phyloP scores from a whole-genome alignment of 2,797 vertebrate species.

The Clarias platycephalus region DNA sequence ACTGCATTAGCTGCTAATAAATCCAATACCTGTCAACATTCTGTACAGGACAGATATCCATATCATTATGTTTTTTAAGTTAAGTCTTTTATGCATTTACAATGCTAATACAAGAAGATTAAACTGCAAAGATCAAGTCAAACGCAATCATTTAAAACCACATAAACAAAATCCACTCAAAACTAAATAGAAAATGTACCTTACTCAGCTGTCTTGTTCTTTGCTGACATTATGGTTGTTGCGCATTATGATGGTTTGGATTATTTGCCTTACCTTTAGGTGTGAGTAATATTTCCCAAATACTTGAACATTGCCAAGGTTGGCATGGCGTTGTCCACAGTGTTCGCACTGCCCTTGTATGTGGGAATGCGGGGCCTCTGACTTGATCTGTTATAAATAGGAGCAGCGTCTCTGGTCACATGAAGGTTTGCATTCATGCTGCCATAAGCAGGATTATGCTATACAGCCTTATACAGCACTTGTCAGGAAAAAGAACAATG shows the following conservation, averaged over 20 bases:
- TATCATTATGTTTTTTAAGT: neutral
- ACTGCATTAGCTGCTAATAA: neutral
- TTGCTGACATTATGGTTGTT: constrained; percentile 1
- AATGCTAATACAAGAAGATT: neutral
- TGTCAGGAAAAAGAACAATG: neutral
- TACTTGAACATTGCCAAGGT: constrained; percentile 53
- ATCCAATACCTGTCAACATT: neutral
- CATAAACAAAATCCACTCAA: neutral
- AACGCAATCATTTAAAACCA: neutral
- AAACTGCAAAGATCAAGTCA: neutral
- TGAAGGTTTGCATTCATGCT: constrained; percentile 59
- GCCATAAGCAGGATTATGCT: constrained; percentile 61
- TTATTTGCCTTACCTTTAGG: constrained; percentile 51
- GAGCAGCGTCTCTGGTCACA: constrained; percentile 72
- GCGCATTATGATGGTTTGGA: neutral
- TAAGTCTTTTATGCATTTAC: neutral
- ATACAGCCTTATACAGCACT: constrained; percentile 57
- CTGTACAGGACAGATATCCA: neutral
- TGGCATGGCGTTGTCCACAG: constrained; percentile 53
- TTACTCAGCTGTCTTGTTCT: neutral
- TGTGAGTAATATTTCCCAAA: constrained; percentile 48
- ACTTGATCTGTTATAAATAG: constrained; percentile 73
- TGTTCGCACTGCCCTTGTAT: constrained; percentile 67
- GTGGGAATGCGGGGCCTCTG: constrained; percentile 57
- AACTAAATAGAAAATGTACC: neutral